Evolutionary conservation across 2,797 vertebrate species (phyloP).

Genomic region (Enteromius argenteus): DNA sequence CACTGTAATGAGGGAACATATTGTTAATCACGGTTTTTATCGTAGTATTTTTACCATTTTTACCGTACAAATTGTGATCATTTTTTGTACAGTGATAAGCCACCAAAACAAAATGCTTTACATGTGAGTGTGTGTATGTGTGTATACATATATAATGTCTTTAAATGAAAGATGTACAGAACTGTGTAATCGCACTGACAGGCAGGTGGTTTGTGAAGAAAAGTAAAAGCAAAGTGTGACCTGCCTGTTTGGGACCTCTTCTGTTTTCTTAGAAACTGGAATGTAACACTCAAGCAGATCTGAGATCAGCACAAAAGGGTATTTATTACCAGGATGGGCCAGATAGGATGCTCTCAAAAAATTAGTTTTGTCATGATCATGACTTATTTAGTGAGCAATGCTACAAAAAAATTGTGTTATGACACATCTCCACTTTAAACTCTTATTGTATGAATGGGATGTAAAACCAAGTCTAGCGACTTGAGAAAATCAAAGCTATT

Average conservation of each 20-base stretch:
- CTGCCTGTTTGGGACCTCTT: slow-evolving; percentile 3
- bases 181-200: slow-evolving; percentile 7
- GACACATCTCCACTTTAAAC: background rate
- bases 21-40: background rate
- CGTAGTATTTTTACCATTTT: background rate
- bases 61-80: background rate
- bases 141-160: background rate
- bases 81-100: background rate
- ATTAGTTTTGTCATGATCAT: background rate
- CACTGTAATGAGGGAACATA: background rate
- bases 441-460: background rate
- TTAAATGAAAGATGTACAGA: background rate
- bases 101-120: slow-evolving; percentile 5
- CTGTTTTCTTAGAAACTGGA: background rate
- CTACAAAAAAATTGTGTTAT: background rate
- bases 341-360: background rate
- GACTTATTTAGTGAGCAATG: background rate
- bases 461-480: slow-evolving; percentile 10
- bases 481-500: slow-evolving; percentile 37
- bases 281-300: slow-evolving; percentile 6
- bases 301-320: background rate
- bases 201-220: slow-evolving; percentile 12
- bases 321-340: background rate
- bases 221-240: background rate
- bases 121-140: background rate